Percentiles rank a stretch among this genome's conserved stretches.
phyloP scores from a whole-genome alignment of 2,113 vertebrate species.

The Aptenodytes forsteri region DNA sequence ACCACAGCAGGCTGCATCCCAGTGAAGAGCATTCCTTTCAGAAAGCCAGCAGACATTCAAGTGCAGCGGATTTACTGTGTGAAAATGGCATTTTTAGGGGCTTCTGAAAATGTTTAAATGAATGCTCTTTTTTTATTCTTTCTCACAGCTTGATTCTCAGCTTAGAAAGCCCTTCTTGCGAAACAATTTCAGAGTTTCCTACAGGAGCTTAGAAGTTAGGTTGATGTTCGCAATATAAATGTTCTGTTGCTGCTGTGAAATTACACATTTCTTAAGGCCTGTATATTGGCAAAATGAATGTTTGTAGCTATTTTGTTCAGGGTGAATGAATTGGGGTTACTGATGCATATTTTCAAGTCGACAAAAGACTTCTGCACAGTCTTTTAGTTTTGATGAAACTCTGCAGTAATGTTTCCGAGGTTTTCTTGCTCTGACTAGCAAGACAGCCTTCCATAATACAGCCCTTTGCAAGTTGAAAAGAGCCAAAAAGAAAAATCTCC shows the following conservation, averaged over 20 bases:
- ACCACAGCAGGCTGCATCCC: slow-evolving; percentile 71
- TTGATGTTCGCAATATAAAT: neutral
- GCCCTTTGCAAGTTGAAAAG: neutral
- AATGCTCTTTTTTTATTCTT: slow-evolving; percentile 81
- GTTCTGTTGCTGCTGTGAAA: slow-evolving; percentile 27
- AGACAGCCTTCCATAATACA: neutral
- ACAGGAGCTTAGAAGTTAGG: slow-evolving; percentile 31
- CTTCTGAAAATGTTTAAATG: slow-evolving; percentile 82
- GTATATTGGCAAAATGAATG: neutral
- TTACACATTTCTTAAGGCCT: slow-evolving; percentile 2
- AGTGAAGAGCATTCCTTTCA: slow-evolving; percentile 74
- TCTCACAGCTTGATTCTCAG: slow-evolving; percentile 78
- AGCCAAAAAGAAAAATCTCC: neutral
- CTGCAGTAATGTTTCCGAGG: neutral
- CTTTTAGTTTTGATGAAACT: neutral
- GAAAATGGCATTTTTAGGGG: slow-evolving; percentile 84
- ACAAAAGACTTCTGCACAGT: slow-evolving; percentile 1
- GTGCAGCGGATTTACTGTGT: slow-evolving; percentile 80
- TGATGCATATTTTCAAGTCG: neutral
- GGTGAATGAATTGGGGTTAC: neutral
- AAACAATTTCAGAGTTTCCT: slow-evolving; percentile 47
- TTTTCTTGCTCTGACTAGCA: neutral
- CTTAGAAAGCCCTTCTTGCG: slow-evolving; percentile 53
- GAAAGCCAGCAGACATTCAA: slow-evolving; percentile 76
- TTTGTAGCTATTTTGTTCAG: slow-evolving; percentile 24